Base-by-base conservation (phyloP, 2,113 vertebrate species). In the Ranitomeya imitator region DNA sequence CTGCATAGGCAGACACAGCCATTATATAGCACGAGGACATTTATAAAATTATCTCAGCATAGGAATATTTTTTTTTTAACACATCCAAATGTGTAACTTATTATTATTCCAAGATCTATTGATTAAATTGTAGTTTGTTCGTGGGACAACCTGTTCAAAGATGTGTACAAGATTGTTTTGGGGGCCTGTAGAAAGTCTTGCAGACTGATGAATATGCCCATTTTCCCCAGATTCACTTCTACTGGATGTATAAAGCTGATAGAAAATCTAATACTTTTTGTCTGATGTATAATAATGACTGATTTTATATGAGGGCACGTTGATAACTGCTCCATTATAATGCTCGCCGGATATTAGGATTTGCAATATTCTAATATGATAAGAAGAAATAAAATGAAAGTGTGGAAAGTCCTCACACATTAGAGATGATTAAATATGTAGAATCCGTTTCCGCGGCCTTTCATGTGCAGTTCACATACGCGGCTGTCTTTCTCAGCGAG, bases 401-500 rank as follows among this genome's bases (percentile, higher is more conserved):
- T 21, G 37, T 12, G 19, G 1, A 19, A 51, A 21, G 26, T 63
- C 7, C 26, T 52, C 31, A 51, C 60, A 86, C 14, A 37, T 61
- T 52, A 52, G 37, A 86, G 37, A 52, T 52, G 19, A 86, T 86
- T 86, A 86, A 86, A 61, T 86, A 86, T 86, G 85, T 45, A 86
- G 61, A 59, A 84, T 18, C 73, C 21, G 26, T 26, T 61, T 59
- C 15, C 18, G 13, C 71, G 45, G 51, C 10, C 69, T 85, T 37
- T 60, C 55, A 60, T 61, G 55, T 37, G 37, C 52, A 63, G 73
- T 65, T 86, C 78, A 78, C 73, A 86, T 63, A 63, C 45, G 59
- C 73, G 0, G 57, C 73, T 78, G 63, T 31, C 26, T 26, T 54
- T 85, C 85, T 13, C 71, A 51, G 73, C 71, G 23, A 55, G 73